A percentile compares a stretch with the other conserved stretches of the same genome.
Evolutionary conservation across 2,888 invertebrate species (phyloP).

Genomic region (Limnephilus auricula): DNA sequence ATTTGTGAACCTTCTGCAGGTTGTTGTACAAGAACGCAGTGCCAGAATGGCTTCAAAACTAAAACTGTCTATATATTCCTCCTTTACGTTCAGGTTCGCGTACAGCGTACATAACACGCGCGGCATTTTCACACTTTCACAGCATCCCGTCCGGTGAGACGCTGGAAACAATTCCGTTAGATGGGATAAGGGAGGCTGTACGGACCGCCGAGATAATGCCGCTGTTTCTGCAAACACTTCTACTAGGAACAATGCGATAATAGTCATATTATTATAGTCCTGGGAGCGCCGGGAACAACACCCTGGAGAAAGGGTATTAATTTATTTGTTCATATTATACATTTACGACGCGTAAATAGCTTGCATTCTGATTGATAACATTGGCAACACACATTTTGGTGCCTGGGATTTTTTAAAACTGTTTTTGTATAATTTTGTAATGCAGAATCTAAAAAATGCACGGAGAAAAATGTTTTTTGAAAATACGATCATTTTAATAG

Average conservation of each 20-base stretch:
- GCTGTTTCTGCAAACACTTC: slow-evolving; percentile 52
- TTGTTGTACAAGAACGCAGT: background rate
- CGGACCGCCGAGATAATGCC: slow-evolving; percentile 51
- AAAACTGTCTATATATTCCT: slow-evolving; percentile 61
- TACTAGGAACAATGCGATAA: slow-evolving; percentile 62
- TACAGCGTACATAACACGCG: slow-evolving; percentile 50
- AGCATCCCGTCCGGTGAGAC: slow-evolving; percentile 11
- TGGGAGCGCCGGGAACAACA: slow-evolving; percentile 3
- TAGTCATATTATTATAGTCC: slow-evolving; percentile 56
- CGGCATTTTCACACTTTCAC: slow-evolving; percentile 60
- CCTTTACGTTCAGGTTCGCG: slow-evolving; percentile 63
- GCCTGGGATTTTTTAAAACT: too few species aligned
- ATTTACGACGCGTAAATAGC: background rate
- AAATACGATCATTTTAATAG: too few species aligned
- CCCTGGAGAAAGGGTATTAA: background rate
- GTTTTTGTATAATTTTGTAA: too few species aligned
- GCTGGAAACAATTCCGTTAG: slow-evolving; percentile 58
- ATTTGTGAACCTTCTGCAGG: background rate
- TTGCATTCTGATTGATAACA: background rate
- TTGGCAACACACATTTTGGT: too few species aligned
- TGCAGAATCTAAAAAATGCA: too few species aligned
- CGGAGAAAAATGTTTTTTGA: too few species aligned
- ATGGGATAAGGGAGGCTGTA: slow-evolving; percentile 52
- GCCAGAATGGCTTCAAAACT: background rate
- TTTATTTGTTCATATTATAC: background rate